These are phyloP conservation scores for Orientallactaga sibirica DNA, from an alignment of 2,797 vertebrate genomes.

Conservation along the genomic window DNA sequence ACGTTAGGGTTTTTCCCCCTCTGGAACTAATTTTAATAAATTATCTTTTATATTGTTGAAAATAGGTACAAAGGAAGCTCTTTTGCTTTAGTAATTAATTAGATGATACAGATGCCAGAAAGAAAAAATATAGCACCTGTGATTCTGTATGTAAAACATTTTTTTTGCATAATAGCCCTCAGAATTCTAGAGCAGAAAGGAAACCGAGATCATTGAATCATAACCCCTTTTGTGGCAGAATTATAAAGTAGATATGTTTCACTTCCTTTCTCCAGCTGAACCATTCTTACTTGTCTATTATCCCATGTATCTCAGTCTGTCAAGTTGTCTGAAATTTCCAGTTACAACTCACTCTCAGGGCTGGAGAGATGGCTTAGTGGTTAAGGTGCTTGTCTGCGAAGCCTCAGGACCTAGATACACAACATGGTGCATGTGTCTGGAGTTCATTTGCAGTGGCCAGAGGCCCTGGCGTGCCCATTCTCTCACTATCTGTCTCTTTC, in stretches of 20 bases:
- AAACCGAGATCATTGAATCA: constrained; percentile 68
- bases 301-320: constrained; percentile 28
- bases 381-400: too few relatives aligned
- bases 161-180: constrained; percentile 70
- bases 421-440: too few relatives aligned
- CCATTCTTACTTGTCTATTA: constrained; percentile 35
- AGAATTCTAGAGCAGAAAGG: constrained; percentile 62
- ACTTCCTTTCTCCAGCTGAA: constrained; percentile 45
- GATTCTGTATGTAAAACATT: constrained; percentile 69
- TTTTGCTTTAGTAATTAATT: constrained; percentile 60
- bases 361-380: too few relatives aligned
- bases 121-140: constrained; percentile 48
- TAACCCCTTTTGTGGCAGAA: constrained; percentile 67
- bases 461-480: too few relatives aligned
- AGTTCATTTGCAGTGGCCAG: too few relatives aligned
- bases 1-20: constrained; percentile 43
- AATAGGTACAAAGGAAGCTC: not conserved
- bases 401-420: too few relatives aligned
- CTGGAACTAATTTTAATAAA: constrained; percentile 56
- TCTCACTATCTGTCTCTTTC: too few relatives aligned
- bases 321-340: not conserved
- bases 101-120: constrained; percentile 6
- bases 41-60: constrained; percentile 50
- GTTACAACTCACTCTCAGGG: not conserved
- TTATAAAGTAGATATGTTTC: constrained; percentile 62